Evolutionary conservation across 2,888 invertebrate species (phyloP), one percentile per base, ranked within the genome.

Genomic region (Lagria hirta): DNA sequence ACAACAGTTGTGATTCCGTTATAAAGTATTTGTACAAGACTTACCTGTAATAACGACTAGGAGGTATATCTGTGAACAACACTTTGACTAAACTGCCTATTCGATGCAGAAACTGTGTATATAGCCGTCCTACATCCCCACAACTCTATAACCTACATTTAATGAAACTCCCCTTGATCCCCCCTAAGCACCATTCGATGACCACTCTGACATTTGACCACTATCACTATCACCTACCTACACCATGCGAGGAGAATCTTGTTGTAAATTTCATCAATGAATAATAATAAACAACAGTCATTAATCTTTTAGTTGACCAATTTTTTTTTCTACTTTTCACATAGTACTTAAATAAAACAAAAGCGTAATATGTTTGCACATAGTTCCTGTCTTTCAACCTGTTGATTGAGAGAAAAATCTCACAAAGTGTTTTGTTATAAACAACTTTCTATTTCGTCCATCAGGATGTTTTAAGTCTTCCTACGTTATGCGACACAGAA

Each of bases 71-170:
- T 49, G 56, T 51, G 57, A 61, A 60, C 61, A 57, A 59, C 66
- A 66, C 65, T 61, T 58, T 53, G 55, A 62, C 64, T 61, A 60
- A 64, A 64, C 66, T 65, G 59, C 51, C 60, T 53, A 54, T 35
- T 51, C 48, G 55, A 54, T 52, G 49, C 48, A 53, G 61, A 55
- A 52, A 50, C 54, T 55, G 58, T 54, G 70, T 71, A 66, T 72
- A 72, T 72, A 71, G 68, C 65, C 69, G 69, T 59, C 69, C 69
- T 69, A 71, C 68, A 70, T 70, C 71, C 71, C 71, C 71, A 71
- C 70, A 63, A 61, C 62, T 64, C 53, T 54, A 49, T 64, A 64
- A 70, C 71, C 71, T 70, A 71, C 60, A 61, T 65, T 48, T 57
- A 45, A 47, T 55, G 58, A 49, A 51, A 49, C 50, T 45, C 53